These are phyloP conservation scores for Ptilodon capucinus DNA, from an alignment of 2,888 invertebrate genomes.

Conservation along the genomic window DNA sequence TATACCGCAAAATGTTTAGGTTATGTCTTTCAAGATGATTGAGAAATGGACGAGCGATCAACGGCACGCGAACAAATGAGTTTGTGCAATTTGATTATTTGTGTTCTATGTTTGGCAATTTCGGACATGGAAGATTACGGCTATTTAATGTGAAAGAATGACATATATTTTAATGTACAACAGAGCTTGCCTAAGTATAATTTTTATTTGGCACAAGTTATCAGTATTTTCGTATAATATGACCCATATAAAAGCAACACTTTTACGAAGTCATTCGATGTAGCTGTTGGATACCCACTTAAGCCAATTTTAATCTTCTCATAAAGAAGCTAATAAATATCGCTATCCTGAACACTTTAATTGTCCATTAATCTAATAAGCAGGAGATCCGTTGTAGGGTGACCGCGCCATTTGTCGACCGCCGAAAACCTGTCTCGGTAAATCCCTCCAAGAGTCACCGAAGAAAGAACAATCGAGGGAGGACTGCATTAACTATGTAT, in stretches of 20 bases:
- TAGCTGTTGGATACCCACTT: neutral
- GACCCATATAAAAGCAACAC: neutral
- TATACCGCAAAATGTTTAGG: no score
- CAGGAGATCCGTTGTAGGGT: neutral
- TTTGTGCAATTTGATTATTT: no score
- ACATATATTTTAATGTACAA: no score
- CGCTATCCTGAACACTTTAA: neutral
- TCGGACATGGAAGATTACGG: no score
- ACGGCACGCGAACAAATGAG: no score
- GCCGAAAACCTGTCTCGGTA: neutral
- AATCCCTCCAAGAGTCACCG: neutral
- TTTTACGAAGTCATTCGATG: neutral
- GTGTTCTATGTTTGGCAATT: no score
- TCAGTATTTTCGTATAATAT: no score
- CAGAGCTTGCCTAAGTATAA: no score
- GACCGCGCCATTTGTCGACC: neutral
- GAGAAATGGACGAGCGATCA: no score
- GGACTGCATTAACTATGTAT: constrained; percentile 27
- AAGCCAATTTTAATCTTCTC: neutral
- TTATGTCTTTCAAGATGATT: no score
- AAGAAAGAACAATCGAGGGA: constrained; percentile 7
- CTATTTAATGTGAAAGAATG: no score
- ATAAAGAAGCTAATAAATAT: neutral
- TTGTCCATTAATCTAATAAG: neutral
- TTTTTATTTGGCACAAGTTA: no score